A percentile compares a stretch with the other conserved stretches of the same genome.
These are phyloP conservation scores for Scaptomyza flava DNA, from an alignment of 2,888 invertebrate species.

Conservation along the genomic window DNA sequence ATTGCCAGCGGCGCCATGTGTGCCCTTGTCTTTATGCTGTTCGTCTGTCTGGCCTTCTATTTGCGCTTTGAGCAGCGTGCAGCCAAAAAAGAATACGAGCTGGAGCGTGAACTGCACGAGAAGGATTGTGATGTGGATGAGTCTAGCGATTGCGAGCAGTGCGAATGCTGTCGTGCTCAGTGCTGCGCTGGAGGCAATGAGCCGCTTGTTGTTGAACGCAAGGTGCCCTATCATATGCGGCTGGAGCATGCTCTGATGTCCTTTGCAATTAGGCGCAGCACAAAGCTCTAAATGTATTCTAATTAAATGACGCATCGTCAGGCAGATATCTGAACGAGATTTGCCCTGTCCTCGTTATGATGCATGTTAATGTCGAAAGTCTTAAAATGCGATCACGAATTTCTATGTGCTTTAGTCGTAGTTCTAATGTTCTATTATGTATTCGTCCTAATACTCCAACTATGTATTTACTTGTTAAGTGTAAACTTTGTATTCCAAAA, in stretches of 20 bases:
- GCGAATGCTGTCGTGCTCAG: slow-evolving; percentile 63
- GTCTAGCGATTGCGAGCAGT: slow-evolving; percentile 41
- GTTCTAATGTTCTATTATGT: slow-evolving; percentile 33
- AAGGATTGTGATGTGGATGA: slow-evolving; percentile 26
- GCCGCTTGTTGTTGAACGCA: slow-evolving; percentile 51
- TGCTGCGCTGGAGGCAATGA: slow-evolving; percentile 59
- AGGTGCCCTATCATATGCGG: slow-evolving; percentile 66
- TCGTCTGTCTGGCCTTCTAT: slow-evolving; percentile 86
- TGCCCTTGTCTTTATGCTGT: slow-evolving; percentile 86
- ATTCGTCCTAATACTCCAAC: slow-evolving; percentile 22
- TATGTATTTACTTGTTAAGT: slow-evolving; percentile 44
- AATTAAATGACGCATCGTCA: slow-evolving; percentile 4
- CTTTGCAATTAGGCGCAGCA: slow-evolving; percentile 75
- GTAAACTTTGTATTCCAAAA: slow-evolving; percentile 31
- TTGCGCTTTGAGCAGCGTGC: slow-evolving; percentile 85
- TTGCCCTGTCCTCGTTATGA: slow-evolving; percentile 26
- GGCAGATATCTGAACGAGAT: slow-evolving; percentile 19
- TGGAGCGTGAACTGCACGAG: slow-evolving; percentile 57
- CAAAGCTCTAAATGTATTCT: slow-evolving; percentile 62
- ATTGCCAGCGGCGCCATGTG: slow-evolving; percentile 92
- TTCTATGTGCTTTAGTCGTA: slow-evolving; percentile 62
- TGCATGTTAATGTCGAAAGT: slow-evolving; percentile 38
- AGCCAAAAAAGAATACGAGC: slow-evolving; percentile 69
- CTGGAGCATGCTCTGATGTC: slow-evolving; percentile 77
- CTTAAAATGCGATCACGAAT: slow-evolving; percentile 50